These are phyloP conservation scores for Planococcus citri DNA, from an alignment of 1,140 invertebrate genomes.

Conservation along the genomic window DNA sequence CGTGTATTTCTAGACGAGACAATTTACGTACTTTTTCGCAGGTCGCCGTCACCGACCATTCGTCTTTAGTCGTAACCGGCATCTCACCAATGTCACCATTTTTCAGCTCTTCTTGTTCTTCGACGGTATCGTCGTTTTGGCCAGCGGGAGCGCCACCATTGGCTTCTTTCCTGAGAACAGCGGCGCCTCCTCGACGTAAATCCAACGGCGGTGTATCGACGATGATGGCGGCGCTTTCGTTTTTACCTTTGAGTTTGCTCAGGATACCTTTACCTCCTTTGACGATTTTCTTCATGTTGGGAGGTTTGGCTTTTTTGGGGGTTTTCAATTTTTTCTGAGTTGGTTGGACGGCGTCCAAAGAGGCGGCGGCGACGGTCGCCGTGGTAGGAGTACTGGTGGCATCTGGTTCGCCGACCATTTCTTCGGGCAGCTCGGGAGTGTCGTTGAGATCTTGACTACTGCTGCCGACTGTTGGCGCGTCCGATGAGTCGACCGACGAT, in stretches of 20 bases:
- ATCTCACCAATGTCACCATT: neutral
- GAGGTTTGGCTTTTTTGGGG: neutral
- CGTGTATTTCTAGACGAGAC: neutral
- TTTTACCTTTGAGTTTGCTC: neutral
- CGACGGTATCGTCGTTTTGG: neutral
- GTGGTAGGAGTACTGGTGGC: neutral
- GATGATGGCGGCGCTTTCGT: neutral
- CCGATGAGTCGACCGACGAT: neutral
- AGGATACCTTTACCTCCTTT: neutral
- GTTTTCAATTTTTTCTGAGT: neutral
- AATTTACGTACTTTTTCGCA: constrained; percentile 7
- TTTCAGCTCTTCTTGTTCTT: neutral
- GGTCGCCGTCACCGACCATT: neutral
- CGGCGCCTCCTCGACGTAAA: neutral
- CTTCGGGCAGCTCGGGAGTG: neutral
- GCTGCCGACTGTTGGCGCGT: too few relatives aligned
- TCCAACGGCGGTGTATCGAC: neutral
- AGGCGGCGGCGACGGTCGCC: too few relatives aligned
- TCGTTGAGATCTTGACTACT: neutral
- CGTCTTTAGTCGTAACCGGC: neutral
- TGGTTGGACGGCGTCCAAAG: neutral
- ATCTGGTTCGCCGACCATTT: neutral
- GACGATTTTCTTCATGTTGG: neutral
- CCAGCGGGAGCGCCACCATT: too few relatives aligned
- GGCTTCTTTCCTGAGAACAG: too few relatives aligned